phyloP scores from a whole-genome alignment of 2,797 vertebrate species.

The Spatula clypeata region DNA sequence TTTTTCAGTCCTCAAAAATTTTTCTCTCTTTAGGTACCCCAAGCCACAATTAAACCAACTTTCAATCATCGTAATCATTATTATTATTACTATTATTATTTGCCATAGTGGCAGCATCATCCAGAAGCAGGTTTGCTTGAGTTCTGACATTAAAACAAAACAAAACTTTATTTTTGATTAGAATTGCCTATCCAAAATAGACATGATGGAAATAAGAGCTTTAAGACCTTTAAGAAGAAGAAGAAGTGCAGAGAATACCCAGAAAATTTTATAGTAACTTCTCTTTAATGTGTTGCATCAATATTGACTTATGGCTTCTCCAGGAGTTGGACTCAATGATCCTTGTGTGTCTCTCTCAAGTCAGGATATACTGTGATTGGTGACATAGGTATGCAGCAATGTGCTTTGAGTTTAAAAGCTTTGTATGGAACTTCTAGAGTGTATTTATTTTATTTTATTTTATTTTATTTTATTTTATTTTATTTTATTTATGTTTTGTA shows the following conservation, averaged over 20 bases:
- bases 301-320: not conserved
- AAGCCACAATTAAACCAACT: not conserved
- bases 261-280: not conserved
- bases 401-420: not conserved
- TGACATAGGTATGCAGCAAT: accelerated
- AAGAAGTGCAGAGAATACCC: not conserved
- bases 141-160: not conserved
- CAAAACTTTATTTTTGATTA: not conserved
- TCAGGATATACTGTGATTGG: not conserved
- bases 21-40: not conserved
- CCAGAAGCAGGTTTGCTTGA: not conserved
- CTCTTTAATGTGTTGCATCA: accelerated
- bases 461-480: too few species aligned
- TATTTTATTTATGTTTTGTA: too few species aligned
- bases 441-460: not conserved
- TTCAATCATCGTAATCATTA: not conserved
- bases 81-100: too few species aligned
- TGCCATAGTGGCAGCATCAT: not conserved
- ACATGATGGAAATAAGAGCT: not conserved
- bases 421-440: not conserved
- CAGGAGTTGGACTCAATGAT: too few species aligned
- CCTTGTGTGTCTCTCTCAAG: too few species aligned
- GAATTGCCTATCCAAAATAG: not conserved
- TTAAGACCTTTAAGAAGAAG: too few species aligned
- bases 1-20: not conserved